Evolutionary conservation across 2,888 invertebrate species (phyloP), one percentile per base, ranked within the genome.

Genomic region (Meliscaeva auricollis): DNA sequence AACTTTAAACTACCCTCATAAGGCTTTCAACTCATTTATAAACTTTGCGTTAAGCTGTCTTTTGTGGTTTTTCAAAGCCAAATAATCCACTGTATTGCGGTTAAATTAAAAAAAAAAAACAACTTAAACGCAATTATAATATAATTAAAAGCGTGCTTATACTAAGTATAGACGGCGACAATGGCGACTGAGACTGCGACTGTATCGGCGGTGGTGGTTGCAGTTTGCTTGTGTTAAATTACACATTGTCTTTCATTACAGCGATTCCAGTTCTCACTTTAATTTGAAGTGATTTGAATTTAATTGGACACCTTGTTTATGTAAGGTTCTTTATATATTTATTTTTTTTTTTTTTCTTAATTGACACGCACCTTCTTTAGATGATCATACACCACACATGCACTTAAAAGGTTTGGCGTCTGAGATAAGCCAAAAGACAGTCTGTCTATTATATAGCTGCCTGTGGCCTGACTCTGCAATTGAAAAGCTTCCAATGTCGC

Each of bases 401-500:
- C 64, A 64, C 64, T 46, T 7, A 30, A 32, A 64, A 32, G 30
- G 64, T 64, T 15, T 35, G 62, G 26, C 30, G 8, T 41, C 41
- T 26, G 13, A 41, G 38, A 38, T 26, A 60, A 60, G 38, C 41
- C 11, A 3, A 20, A 32, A 15, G 30, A 32, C 30, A 15, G 15
- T 54, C n/a, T 30, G 11, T 54, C 15, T 15, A n/a, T n/a, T n/a
- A n/a, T n/a, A n/a, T n/a, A 30, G 3, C 22, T 48, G 38, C 66
- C 44, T 44, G 64, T 17, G 26, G 26, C 22, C n/a, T 22, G 8
- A 20, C 17, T n/a, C n/a, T 30, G 46, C 46, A 60, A 17, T 56
- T 46, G 6, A n/a, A 54, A 52, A 75, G 75, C 84, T 76, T 72
- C 72, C 66, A 72, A 68, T 80, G 60, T 20, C 75, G 70, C 52